A percentile compares a stretch with the other conserved stretches of the same genome.
phyloP scores from a whole-genome alignment of 2,113 vertebrate genomes.

The Paradoxurus hermaphroditus region DNA sequence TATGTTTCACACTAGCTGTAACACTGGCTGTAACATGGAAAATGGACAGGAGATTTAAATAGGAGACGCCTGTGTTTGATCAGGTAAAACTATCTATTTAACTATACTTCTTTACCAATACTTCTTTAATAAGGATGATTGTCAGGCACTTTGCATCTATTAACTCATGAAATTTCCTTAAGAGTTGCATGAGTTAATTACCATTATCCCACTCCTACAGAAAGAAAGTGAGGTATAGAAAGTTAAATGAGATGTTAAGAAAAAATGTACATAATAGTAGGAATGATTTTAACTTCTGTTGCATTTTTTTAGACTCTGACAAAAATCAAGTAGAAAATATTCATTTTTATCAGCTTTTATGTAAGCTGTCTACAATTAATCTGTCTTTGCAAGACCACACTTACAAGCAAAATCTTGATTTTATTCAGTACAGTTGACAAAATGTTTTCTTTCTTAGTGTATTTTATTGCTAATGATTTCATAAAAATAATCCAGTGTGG shows the following conservation, averaged over 20 bases:
- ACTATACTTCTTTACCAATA: not conserved
- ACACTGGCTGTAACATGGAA: not conserved
- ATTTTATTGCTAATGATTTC: not conserved
- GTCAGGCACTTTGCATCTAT: not conserved
- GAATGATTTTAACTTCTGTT: not conserved
- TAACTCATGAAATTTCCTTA: not conserved
- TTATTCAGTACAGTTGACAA: not conserved
- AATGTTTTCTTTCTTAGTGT: not conserved
- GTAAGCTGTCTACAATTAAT: not conserved
- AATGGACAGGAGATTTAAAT: not conserved
- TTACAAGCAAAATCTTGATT: not conserved
- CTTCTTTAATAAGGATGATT: not conserved
- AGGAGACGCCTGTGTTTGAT: not conserved
- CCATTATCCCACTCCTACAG: not conserved
- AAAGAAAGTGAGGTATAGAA: not conserved
- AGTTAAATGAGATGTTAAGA: not conserved
- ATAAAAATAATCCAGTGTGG: not conserved
- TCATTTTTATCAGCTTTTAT: not conserved
- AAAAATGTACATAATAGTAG: not conserved
- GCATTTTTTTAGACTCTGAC: not conserved
- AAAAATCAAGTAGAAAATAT: not conserved
- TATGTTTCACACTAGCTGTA: not conserved
- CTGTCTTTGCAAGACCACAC: not conserved
- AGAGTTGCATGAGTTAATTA: not conserved
- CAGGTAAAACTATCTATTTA: not conserved